These are phyloP conservation scores for Nycticryphes semicollaris DNA, from an alignment of 2,113 vertebrate species.

Conservation along the genomic window DNA sequence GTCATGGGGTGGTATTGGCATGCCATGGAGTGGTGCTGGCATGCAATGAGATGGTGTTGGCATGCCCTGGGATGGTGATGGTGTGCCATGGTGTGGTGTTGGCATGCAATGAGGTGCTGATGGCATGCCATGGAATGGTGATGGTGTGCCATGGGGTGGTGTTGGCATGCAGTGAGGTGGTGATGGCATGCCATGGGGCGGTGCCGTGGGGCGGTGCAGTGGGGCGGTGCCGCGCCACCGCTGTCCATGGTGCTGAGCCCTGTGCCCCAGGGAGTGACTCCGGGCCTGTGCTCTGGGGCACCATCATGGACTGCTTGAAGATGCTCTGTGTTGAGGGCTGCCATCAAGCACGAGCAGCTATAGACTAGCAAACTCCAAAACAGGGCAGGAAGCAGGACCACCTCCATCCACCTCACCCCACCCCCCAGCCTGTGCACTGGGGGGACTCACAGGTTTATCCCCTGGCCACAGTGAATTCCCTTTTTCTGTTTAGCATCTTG, in stretches of 20 bases:
- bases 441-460: background rate
- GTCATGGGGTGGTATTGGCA: too few relatives aligned
- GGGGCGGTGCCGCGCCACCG: fast-evolving
- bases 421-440: fast-evolving
- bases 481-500: background rate
- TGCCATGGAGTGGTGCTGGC: background rate
- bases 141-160: fast-evolving
- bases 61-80: fast-evolving
- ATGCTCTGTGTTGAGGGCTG: fast-evolving
- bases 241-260: slow-evolving; percentile 20
- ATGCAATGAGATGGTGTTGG: background rate
- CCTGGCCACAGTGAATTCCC: background rate
- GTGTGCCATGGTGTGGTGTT: fast-evolving
- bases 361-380: background rate
- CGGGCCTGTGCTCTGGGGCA: fast-evolving
- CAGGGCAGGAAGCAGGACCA: fast-evolving
- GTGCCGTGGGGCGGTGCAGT: background rate
- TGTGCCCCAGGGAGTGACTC: fast-evolving
- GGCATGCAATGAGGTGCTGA: fast-evolving
- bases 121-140: fast-evolving
- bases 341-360: fast-evolving
- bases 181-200: fast-evolving
- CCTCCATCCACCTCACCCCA: too few relatives aligned
- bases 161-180: fast-evolving
- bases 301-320: fast-evolving